Evolutionary conservation across 1,140 invertebrate genomes (phyloP).

Genomic region (Danaus plexippus): DNA sequence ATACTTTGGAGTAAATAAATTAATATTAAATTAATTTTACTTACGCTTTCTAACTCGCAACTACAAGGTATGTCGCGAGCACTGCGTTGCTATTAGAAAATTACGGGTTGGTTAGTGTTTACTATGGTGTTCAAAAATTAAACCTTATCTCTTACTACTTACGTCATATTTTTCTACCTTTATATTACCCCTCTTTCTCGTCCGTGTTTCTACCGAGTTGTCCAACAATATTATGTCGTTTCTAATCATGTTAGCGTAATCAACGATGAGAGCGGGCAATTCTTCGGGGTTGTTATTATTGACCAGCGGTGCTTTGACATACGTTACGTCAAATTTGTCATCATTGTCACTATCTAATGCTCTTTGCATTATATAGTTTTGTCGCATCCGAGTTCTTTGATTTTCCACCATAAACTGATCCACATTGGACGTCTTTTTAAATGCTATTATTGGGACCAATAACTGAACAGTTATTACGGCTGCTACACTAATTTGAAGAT

Average conservation of each 20-base stretch:
- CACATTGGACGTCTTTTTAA: conserved; percentile 38
- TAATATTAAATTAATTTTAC: conserved; percentile 16
- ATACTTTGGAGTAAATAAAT: background rate
- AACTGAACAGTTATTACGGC: conserved; percentile 35
- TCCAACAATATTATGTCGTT: conserved; percentile 58
- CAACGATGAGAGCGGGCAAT: conserved; percentile 45
- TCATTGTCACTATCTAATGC: conserved; percentile 30
- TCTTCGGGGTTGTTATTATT: conserved; percentile 38
- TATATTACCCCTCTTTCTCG: conserved; percentile 52
- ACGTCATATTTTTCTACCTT: conserved; percentile 43
- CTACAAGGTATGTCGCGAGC: conserved; percentile 39
- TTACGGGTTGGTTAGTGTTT: no score
- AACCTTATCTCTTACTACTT: conserved; percentile 21
- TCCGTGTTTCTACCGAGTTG: conserved; percentile 56
- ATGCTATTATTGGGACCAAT: conserved; percentile 35
- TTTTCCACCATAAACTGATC: conserved; percentile 48
- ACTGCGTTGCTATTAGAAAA: conserved; percentile 31
- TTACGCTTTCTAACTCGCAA: conserved; percentile 41
- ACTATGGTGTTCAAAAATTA: no score
- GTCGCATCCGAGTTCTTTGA: conserved; percentile 41
- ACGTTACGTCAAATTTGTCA: conserved; percentile 29
- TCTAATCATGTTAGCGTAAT: conserved; percentile 58
- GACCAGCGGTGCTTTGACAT: conserved; percentile 31
- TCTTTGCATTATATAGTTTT: conserved; percentile 47
- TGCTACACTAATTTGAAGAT: conserved; percentile 30